These are phyloP conservation scores for Sterna hirundo DNA, from an alignment of 2,113 vertebrate genomes.

Conservation along the genomic window DNA sequence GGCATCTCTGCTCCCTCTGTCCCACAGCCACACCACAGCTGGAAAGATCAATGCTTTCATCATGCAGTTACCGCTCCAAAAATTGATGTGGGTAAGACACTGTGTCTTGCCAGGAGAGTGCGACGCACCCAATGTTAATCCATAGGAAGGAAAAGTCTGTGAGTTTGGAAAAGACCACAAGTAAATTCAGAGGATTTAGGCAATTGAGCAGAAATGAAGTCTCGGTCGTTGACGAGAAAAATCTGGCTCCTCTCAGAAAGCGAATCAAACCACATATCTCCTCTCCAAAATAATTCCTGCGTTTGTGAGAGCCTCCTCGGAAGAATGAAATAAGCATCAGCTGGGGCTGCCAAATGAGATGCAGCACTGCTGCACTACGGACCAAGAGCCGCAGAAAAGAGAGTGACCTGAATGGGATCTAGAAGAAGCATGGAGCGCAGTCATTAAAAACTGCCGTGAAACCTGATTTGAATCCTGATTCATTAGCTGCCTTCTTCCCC, in stretches of 20 bases:
- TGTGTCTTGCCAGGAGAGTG: not conserved
- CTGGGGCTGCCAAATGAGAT: not conserved
- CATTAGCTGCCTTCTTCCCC: not conserved
- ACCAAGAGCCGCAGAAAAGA: not conserved
- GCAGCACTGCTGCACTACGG: not conserved
- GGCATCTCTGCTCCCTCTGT: not conserved
- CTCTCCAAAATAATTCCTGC: not conserved
- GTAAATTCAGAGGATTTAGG: not conserved
- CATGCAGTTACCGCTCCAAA: not conserved
- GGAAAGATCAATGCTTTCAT: not conserved
- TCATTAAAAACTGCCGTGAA: not conserved
- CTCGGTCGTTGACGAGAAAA: not conserved
- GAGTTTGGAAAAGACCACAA: not conserved
- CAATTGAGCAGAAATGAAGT: not conserved
- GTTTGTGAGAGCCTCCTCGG: not conserved
- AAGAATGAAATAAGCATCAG: not conserved
- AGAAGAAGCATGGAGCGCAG: not conserved
- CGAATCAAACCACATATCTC: not conserved
- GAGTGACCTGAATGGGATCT: not conserved
- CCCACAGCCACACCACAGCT: not conserved
- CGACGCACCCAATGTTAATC: not conserved
- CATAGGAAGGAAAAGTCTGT: not conserved
- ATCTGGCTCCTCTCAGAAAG: not conserved
- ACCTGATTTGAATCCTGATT: not conserved
- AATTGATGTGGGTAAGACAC: not conserved